Percentiles rank a stretch among this genome's conserved stretches.
phyloP scores from a whole-genome alignment of 2,797 vertebrate species.

The Lithobates sylvaticus region DNA sequence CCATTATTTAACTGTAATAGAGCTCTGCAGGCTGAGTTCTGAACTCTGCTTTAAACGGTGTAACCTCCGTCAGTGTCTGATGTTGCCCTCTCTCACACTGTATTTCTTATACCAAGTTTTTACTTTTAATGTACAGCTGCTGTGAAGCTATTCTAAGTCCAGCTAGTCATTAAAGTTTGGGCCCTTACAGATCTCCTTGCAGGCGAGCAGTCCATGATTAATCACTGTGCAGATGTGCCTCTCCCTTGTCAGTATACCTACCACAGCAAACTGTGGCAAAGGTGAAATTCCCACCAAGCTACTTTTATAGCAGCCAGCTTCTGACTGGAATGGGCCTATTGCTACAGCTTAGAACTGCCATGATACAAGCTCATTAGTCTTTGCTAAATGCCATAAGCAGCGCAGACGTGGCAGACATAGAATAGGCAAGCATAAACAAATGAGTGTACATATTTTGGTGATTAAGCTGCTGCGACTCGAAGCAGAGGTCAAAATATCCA shows the following conservation, averaged over 20 bases:
- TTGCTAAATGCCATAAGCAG: neutral
- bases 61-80: constrained; percentile 45
- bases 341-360: constrained; percentile 7
- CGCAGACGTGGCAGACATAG: neutral
- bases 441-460: neutral
- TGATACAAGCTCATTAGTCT: constrained; percentile 29
- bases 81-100: constrained; percentile 50
- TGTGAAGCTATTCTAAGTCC: constrained; percentile 50
- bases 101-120: constrained; percentile 36
- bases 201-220: constrained; percentile 45
- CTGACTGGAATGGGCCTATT: neutral
- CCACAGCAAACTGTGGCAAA: constrained; percentile 50
- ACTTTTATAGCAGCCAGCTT: constrained; percentile 19
- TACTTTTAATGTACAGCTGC: constrained; percentile 34
- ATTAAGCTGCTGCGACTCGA: neutral
- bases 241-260: constrained; percentile 35
- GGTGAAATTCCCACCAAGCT: constrained; percentile 57
- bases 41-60: constrained; percentile 39
- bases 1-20: constrained; percentile 33
- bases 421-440: constrained; percentile 1
- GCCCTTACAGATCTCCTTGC: constrained; percentile 44
- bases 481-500: neutral
- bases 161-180: constrained; percentile 50
- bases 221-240: constrained; percentile 50
- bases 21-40: constrained; percentile 24